phyloP scores from a whole-genome alignment of 1,140 invertebrate genomes.

The Mylabris phalerata region DNA sequence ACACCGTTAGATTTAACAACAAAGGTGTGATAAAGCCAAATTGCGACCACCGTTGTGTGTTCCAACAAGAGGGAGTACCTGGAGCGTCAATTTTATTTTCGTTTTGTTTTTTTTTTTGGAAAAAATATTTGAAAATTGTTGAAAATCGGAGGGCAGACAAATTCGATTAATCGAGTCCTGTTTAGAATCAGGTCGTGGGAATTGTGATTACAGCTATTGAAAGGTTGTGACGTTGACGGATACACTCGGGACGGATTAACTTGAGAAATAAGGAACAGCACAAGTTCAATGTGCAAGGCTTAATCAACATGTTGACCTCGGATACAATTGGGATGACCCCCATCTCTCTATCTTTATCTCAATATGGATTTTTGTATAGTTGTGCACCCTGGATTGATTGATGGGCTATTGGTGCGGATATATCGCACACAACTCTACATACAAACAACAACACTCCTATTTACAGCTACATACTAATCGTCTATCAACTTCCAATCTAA shows the following conservation, averaged over 20 bases:
- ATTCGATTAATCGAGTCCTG: neutral
- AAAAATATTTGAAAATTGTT: neutral
- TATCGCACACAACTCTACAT: slow-evolving; percentile 3
- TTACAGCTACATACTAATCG: slow-evolving; percentile 13
- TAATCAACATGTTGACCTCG: slow-evolving; percentile 22
- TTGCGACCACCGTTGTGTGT: slow-evolving; percentile 18
- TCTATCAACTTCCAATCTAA: slow-evolving; percentile 17
- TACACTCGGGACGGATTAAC: neutral
- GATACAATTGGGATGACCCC: slow-evolving; percentile 18
- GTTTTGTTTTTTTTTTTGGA: neutral
- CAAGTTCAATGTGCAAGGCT: slow-evolving; percentile 17
- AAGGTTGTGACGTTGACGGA: slow-evolving; percentile 3
- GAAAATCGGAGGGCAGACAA: neutral
- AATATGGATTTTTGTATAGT: neutral
- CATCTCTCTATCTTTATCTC: neutral
- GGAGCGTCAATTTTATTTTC: neutral
- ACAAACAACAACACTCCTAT: slow-evolving; percentile 4
- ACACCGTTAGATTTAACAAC: slow-evolving; percentile 63
- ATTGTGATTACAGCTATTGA: slow-evolving; percentile 12
- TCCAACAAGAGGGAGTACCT: slow-evolving; percentile 6
- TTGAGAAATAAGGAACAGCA: slow-evolving; percentile 8
- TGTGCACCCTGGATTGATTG: slow-evolving; percentile 7
- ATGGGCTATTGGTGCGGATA: slow-evolving; percentile 6
- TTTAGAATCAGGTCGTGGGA: slow-evolving; percentile 3
- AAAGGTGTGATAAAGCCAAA: slow-evolving; percentile 41